Base-by-base conservation (phyloP, 2,888 invertebrate species). In the Clanis bilineata region DNA sequence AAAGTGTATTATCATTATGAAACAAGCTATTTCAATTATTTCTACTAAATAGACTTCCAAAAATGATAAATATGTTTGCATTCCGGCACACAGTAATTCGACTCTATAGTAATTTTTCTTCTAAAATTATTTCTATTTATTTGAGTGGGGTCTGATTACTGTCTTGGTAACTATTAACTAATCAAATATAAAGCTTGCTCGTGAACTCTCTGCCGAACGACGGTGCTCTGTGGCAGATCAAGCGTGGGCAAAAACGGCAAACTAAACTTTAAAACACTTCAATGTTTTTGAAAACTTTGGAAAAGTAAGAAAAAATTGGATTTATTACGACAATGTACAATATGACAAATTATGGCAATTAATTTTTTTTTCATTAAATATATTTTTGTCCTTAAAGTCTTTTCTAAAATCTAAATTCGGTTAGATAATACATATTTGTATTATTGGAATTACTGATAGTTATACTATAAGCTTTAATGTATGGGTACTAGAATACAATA, bases 201-300 rank as follows among this genome's bases (percentile, higher is more conserved):
- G 62, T 67, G 70, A 68, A 66, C 54, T 64, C 58, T 69, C 65
- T 71, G 70, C 64, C 56, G 22, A 70, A 66, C 64, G 65, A 76
- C 63, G 64, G 86, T 88, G 87, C 82, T 80, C 62, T 67, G 79
- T 77, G 80, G 68, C 66, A 65, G 71, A 71, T 63, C 62, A 85
- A 85, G 86, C 86, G 65, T 81, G 80, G 81, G 69, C 22, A 45
- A n/a, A 43, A 44, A 62, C 61, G 63, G 62, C 61, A 60, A 65
- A 62, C 60, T 61, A 51, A 51, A 51, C 15, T 47, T 5, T 5
- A 51, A 15, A 12, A 15, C 7, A n/a, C 6, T 41, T 41, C n/a
- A n/a, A n/a, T n/a, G n/a, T n/a, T n/a, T 41, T 18, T 6, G n/a
- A 18, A 41, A 41, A 4, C 2, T 41, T 41, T 1, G 41, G 7